Evolutionary conservation across 1,140 invertebrate genomes (phyloP).

Genomic region (Pseudomyrmex gracilis): DNA sequence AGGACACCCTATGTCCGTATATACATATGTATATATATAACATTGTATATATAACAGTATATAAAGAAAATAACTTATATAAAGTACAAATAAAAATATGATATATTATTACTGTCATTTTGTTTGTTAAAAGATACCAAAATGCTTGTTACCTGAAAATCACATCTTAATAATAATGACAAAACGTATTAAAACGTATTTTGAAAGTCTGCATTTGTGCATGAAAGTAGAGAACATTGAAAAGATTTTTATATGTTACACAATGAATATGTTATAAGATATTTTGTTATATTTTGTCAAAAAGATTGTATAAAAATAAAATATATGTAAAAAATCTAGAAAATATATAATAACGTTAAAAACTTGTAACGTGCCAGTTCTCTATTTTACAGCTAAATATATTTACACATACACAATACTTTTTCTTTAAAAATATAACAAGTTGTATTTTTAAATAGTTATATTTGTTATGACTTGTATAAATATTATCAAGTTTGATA

Average conservation of each 20-base stretch:
- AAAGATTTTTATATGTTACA: not conserved
- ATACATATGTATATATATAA: too few species aligned
- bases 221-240: not conserved
- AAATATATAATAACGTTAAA: not conserved
- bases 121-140: not conserved
- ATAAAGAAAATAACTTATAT: not conserved
- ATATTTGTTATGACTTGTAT: slow-evolving; percentile 28
- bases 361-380: not conserved
- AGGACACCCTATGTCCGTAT: too few species aligned
- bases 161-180: not conserved
- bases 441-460: not conserved
- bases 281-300: not conserved
- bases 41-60: too few species aligned
- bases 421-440: not conserved
- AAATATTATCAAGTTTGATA: not conserved
- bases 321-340: not conserved
- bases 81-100: not conserved
- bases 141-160: not conserved
- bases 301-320: not conserved
- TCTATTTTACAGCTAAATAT: slow-evolving; percentile 18
- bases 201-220: not conserved
- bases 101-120: not conserved
- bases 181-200: not conserved
- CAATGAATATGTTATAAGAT: not conserved
- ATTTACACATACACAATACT: not conserved